Evolutionary conservation across 2,113 vertebrate genomes (phyloP), one percentile per base, ranked within the genome.

Genomic region (Herpetotheres cachinnans): DNA sequence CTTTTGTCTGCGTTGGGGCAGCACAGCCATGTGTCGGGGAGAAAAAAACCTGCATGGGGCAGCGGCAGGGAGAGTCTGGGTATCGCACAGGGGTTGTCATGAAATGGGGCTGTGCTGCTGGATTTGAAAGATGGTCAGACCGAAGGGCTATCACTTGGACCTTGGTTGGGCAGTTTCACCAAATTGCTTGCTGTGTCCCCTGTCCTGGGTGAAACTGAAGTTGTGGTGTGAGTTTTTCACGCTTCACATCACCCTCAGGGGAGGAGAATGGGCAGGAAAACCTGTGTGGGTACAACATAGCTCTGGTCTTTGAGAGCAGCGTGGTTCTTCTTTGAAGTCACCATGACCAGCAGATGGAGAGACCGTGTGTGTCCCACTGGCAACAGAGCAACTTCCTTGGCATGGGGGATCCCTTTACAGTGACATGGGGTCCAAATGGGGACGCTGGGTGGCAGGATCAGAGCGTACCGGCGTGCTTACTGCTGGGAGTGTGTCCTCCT

Each of bases 21-120:
- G 58, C 67, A 63, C 0, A 5, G 38, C 38, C 26, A 2, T 2
- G 5, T 50, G 47, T 30, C 52, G 34, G 40, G 78, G 76, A 61
- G 63, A 10, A 34, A 36, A 69, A 46, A 85, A 2, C 26, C 5
- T 25, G 13, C 0, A 0, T 22, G 62, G 49, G 36, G 38, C 8
- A 19, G 46, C 0, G 3, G 42, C 62, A 73, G 0, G 1, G 11
- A 47, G n/a, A 49, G 46, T 44, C 49, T 66, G 72, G 20, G 34
- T 26, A 2, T 19, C 34, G 58, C 36, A 20, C 34, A 20, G n/a
- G n/a, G 32, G 19, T 36, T 61, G 40, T 19, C 38, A 29, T 3
- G 1, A 29, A 55, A 42, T 1, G 7, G 69, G 63, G 72, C 27
- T 25, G 58, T 77, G 76, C 34, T 22, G 3, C 50, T 13, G 61